Evolutionary conservation across 1,140 invertebrate genomes (phyloP).

Genomic region (Pararge aegeria): DNA sequence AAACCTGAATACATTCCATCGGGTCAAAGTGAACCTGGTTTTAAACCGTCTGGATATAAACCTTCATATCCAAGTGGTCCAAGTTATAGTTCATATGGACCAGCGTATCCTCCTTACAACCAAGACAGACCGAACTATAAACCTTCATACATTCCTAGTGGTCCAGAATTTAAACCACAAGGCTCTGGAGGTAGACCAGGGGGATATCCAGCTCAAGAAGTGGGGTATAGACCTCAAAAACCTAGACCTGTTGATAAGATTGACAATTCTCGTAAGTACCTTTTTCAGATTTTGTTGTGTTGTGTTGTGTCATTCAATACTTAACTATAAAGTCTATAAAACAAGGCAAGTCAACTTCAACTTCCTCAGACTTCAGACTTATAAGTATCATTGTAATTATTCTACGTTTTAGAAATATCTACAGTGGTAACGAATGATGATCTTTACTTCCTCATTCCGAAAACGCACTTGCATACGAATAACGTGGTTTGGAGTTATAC

Average conservation of each 20-base stretch:
- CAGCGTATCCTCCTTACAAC: constrained; percentile 16
- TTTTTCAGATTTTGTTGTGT: neutral
- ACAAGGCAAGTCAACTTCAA: too few relatives aligned
- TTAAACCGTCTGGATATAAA: constrained; percentile 15
- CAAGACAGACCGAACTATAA: constrained; percentile 3
- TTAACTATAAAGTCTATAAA: too few relatives aligned
- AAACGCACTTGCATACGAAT: too few relatives aligned
- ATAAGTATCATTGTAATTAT: too few relatives aligned
- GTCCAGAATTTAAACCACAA: neutral
- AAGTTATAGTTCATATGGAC: neutral
- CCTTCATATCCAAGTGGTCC: constrained; percentile 4
- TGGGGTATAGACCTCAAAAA: constrained; percentile 22
- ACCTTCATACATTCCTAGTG: neutral
- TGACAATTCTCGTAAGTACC: constrained; percentile 50
- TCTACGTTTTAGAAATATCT: too few relatives aligned
- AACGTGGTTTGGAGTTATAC: too few relatives aligned
- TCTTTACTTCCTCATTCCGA: too few relatives aligned
- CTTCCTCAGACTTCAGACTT: too few relatives aligned
- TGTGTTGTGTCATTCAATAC: too few relatives aligned
- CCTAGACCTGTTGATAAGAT: constrained; percentile 33
- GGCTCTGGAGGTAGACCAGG: neutral
- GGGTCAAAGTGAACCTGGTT: constrained; percentile 18
- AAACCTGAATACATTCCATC: constrained; percentile 20
- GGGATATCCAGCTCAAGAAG: constrained; percentile 6
- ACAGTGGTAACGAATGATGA: too few relatives aligned